A percentile compares a stretch with the other conserved stretches of the same genome.
Conservation (phyloP, 1,140 invertebrate species). For the Drosophila guanche region DNA sequence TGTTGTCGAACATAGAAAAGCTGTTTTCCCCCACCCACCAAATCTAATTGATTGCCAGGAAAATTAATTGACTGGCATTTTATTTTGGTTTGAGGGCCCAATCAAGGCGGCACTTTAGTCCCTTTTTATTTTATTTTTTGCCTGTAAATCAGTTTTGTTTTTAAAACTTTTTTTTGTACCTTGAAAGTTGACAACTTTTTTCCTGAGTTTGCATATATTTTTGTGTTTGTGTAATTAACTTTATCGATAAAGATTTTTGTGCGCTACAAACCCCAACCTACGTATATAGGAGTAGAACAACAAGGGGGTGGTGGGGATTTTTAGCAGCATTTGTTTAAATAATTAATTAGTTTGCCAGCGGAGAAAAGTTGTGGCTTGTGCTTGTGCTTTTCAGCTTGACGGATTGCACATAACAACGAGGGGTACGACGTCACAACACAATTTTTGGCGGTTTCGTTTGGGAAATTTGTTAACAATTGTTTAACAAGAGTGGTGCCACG, state of each 20-base stretch:
- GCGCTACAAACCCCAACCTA: constrained; percentile 23
- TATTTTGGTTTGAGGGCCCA: constrained; percentile 10
- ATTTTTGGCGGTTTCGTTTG: constrained; percentile 61
- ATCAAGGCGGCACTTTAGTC: constrained; percentile 16
- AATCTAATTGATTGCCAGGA: constrained; percentile 49
- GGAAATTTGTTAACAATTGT: constrained; percentile 70
- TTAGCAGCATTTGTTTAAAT: constrained; percentile 43
- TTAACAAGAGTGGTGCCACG: constrained; percentile 43
- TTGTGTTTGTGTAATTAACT: constrained; percentile 54
- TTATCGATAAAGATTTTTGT: constrained; percentile 61
- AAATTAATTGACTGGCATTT: constrained; percentile 68
- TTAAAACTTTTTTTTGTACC: constrained; percentile 43
- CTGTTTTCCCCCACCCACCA: constrained; percentile 57
- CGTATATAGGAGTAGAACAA: constrained; percentile 10
- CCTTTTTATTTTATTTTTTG: constrained; percentile 13
- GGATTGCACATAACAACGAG: constrained; percentile 45
- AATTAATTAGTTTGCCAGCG: constrained; percentile 65
- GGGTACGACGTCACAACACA: constrained; percentile 22
- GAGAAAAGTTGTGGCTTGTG: constrained; percentile 33
- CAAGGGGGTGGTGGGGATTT: constrained; percentile 14
- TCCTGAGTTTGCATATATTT: constrained; percentile 21
- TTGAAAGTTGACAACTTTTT: constrained; percentile 46
- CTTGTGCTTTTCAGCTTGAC: constrained; percentile 50
- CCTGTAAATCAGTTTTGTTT: constrained; percentile 46
- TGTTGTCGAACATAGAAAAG: constrained; percentile 69